Base-by-base conservation (phyloP, 2,113 vertebrate species). In the Micronycteris hirsuta region DNA sequence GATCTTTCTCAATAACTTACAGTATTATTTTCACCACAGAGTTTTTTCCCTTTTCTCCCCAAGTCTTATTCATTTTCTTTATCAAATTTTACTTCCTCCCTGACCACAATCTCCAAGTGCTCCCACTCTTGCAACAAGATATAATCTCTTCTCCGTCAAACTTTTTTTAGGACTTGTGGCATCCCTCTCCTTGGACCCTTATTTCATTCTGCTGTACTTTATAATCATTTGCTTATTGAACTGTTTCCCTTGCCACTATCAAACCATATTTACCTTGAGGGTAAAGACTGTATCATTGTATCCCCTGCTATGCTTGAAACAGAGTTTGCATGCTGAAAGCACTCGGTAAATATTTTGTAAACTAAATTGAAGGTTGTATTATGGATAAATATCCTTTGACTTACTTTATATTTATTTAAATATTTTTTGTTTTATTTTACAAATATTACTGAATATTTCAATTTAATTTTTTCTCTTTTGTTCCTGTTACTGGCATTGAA, bases 381-480 rank as follows among this genome's bases (percentile, higher is more conserved):
- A n/a, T 80, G 47, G 63, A 83, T 41, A 95, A 94, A 54, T 26
- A 71, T 28, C 17, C 33, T 93, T 84, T 74, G 19, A 86, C 49
- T 76, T 56, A 17, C 19, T 61, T 89, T 67, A 54, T 83, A 52
- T n/a, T 73, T 65, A 63, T n/a, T 89, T 73, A 54, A 28, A 68
- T 68, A 56, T 63, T 89, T 91, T 65, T 77, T 90, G 31, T 86
- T 95, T 86, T 61, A 93, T 83, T 94, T 83, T 96, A 7, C 3
- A 94, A 94, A 81, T 73, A 71, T 87, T 82, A 86, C 24, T 74
- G 61, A 61, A 47, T 67, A 26, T 91, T 47, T 65, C 74, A 70
- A 74, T 14, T 14, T 65, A 38, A 16, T 77, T 56, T 93, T 78
- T 78, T 47, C 47, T 17, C 17, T 67, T 95, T 65, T 82, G 61